Evolutionary conservation across 2,888 invertebrate species (phyloP), one percentile per base, ranked within the genome.

Genomic region (Nomada ferruginata): DNA sequence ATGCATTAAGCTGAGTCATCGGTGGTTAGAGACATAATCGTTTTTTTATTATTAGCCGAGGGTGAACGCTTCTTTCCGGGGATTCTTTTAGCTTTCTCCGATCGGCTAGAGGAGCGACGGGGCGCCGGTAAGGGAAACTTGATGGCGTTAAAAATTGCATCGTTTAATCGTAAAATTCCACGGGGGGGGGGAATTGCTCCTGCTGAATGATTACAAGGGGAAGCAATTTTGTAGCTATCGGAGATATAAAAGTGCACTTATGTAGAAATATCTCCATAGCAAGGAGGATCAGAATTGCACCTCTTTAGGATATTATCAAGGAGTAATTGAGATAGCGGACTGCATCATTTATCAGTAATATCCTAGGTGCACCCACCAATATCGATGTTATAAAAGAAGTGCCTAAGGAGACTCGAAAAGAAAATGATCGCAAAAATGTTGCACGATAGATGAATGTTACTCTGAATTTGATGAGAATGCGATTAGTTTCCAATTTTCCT

Each of bases 151-250:
- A 29, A 29, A 15, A 47, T 50, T 47, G 47, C 47, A 13, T 50
- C 50, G 50, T 29, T 65, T 65, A 65, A 65, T 65, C n/a, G 26
- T 65, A 52, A 20, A 66, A 36, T 52, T 15, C 29, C 36, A 52
- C 10, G 4, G 36, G 13, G 36, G 36, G 13, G 36, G 36, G 20
- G 52, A 36, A 66, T 52, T 66, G 47, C 20, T 15, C 47, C 18
- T 20, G 44, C 13, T 9, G 44, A 18, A 18, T 23, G 42, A 44
- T 11, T 42, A 47, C 18, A 15, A 44, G n/a, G 36, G 36, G 36
- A 23, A 29, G 52, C 29, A 52, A 66, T 52, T 66, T 52, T 15
- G 26, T 50, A n/a, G 66, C n/a, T n/a, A 65, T 50, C 11, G 15
- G 50, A 50, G 50, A 65, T 44, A 65, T 50, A n/a, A 29, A 65